phyloP scores from a whole-genome alignment of 2,797 vertebrate species.

The Ciconia nigra region DNA sequence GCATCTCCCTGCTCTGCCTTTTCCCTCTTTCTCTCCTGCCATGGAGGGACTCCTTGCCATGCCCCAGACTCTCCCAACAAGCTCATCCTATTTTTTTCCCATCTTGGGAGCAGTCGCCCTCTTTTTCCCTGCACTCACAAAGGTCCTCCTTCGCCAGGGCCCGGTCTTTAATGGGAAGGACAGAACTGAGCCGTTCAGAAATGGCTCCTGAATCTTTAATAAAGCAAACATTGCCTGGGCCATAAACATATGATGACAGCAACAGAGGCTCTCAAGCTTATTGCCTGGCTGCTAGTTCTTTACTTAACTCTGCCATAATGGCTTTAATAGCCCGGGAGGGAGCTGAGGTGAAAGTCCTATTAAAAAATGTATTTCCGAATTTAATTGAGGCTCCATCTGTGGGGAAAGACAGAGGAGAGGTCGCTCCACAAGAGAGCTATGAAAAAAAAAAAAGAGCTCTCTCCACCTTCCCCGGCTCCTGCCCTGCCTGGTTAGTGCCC shows the following conservation, averaged over 20 bases:
- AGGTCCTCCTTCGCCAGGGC: background rate
- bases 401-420: conserved; percentile 51
- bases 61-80: background rate
- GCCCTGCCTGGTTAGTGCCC: background rate
- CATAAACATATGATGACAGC: conserved; percentile 72
- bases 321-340: conserved; percentile 73
- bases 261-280: conserved; percentile 63
- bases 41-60: rapidly evolving
- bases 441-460: background rate
- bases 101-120: background rate
- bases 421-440: conserved; percentile 45
- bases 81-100: background rate
- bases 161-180: conserved; percentile 56
- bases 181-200: conserved; percentile 37
- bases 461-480: background rate
- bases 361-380: conserved; percentile 74
- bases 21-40: background rate
- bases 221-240: conserved; percentile 65
- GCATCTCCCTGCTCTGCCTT: background rate
- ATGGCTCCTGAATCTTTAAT: conserved; percentile 76
- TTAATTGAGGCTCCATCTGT: conserved; percentile 72
- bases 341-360: conserved; percentile 72
- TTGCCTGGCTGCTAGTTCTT: conserved; percentile 54
- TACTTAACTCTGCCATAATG: conserved; percentile 76
- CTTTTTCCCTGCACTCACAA: background rate